phyloP scores from a whole-genome alignment of 1,140 invertebrate genomes.

The Ruditapes philippinarum region DNA sequence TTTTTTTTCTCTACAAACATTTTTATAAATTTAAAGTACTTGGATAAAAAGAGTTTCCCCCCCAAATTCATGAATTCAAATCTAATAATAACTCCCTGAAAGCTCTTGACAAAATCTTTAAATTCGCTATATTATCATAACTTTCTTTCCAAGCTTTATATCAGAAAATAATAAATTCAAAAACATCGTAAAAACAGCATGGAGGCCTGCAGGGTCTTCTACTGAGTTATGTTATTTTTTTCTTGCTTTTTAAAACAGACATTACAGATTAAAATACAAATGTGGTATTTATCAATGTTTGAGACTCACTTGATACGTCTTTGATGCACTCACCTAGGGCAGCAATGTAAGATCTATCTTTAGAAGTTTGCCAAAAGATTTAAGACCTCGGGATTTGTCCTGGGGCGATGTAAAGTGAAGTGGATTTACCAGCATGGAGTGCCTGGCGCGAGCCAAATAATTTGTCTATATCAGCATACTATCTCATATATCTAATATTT shows the following conservation, averaged over 20 bases:
- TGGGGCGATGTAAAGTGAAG: constrained; percentile 14
- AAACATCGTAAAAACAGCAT: background rate
- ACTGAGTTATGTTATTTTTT: too few species aligned
- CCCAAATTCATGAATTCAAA: too few species aligned
- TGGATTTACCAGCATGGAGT: constrained; percentile 3
- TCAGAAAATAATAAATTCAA: background rate
- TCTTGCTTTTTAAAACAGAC: background rate
- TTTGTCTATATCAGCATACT: background rate
- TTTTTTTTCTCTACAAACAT: too few species aligned
- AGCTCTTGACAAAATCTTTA: too few species aligned
- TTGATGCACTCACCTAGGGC: background rate
- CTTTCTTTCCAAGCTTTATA: background rate
- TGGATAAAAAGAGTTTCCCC: too few species aligned
- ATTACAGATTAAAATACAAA: background rate
- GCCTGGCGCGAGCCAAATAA: constrained; percentile 18
- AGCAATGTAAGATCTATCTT: background rate
- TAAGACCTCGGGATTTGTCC: background rate
- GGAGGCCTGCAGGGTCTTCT: background rate
- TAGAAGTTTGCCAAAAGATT: constrained; percentile 3
- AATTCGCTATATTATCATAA: too few species aligned
- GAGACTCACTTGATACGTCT: background rate
- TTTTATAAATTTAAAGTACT: too few species aligned
- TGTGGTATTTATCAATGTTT: background rate
- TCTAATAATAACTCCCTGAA: too few species aligned
- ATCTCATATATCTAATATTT: background rate